A percentile compares a stretch with the other conserved stretches of the same genome.
Evolutionary conservation across 2,113 vertebrate genomes (phyloP).

Genomic region (Amblyornis subalaris): DNA sequence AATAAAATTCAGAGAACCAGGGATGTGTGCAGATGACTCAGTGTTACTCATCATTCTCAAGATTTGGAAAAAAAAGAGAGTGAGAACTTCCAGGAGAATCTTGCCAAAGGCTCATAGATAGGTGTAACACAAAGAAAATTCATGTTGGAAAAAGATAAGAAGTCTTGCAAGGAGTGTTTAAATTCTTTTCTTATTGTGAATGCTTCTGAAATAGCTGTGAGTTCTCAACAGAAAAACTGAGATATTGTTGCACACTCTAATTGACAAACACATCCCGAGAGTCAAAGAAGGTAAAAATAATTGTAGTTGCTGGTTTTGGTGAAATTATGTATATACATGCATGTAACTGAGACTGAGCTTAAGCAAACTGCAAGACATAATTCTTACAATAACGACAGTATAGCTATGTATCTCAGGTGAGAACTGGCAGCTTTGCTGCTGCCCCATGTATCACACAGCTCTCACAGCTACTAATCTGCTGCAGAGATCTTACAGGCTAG

Average conservation of each 20-base stretch:
- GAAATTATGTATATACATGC: background rate
- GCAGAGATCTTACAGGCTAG: background rate
- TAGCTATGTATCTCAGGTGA: background rate
- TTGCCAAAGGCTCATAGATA: background rate
- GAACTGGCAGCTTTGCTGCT: background rate
- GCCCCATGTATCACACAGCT: background rate
- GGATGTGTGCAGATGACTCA: background rate
- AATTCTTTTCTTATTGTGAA: background rate
- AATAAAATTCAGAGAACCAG: background rate
- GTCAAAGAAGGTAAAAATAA: background rate
- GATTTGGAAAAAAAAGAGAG: background rate
- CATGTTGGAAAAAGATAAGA: background rate
- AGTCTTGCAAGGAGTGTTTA: background rate
- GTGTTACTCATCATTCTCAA: background rate
- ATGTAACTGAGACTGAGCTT: background rate
- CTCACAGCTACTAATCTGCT: background rate
- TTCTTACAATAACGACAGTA: background rate
- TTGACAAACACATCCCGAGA: background rate
- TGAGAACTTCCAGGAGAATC: background rate
- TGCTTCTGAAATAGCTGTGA: background rate
- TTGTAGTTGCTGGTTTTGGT: background rate
- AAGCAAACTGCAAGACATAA: background rate
- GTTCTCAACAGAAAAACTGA: background rate
- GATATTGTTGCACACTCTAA: background rate
- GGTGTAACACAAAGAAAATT: background rate